These are phyloP conservation scores for Microtus obscurus DNA, from an alignment of 2,797 vertebrate species.

Conservation along the genomic window DNA sequence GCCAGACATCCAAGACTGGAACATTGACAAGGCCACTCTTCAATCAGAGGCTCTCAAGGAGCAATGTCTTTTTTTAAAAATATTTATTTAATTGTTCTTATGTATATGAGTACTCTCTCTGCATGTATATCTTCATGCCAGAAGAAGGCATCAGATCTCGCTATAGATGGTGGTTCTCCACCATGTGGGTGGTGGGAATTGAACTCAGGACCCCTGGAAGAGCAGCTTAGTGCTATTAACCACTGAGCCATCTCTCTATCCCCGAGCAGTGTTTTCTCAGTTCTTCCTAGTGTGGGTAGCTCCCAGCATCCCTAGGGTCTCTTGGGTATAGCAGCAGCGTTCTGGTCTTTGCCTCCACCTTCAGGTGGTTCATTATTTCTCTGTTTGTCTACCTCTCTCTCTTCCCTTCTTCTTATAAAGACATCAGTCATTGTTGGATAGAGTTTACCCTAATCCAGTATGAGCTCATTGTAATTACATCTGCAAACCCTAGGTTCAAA, in stretches of 20 bases:
- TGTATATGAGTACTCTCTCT: no score
- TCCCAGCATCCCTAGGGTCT: not conserved
- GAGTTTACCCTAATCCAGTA: not conserved
- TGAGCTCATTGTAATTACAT: conserved; percentile 45
- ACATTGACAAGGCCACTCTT: not conserved
- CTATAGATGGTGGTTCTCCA: no score
- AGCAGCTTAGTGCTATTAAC: no score
- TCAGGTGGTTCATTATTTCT: not conserved
- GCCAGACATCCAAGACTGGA: not conserved
- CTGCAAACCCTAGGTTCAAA: not conserved
- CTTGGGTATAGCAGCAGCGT: not conserved
- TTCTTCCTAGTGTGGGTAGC: not conserved
- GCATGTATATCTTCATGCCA: no score
- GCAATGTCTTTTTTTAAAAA: not conserved
- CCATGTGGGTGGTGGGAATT: no score
- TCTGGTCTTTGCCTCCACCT: not conserved
- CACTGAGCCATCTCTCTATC: no score
- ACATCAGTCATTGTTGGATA: not conserved
- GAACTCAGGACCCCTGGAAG: no score
- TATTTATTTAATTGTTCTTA: no score
- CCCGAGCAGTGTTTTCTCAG: not conserved
- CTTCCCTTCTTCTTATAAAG: not conserved
- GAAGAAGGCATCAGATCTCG: no score
- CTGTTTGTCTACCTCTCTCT: not conserved
- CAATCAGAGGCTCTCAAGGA: not conserved